These are phyloP conservation scores for Drymodes brunneopygia DNA, from an alignment of 2,113 vertebrate genomes.

Conservation along the genomic window DNA sequence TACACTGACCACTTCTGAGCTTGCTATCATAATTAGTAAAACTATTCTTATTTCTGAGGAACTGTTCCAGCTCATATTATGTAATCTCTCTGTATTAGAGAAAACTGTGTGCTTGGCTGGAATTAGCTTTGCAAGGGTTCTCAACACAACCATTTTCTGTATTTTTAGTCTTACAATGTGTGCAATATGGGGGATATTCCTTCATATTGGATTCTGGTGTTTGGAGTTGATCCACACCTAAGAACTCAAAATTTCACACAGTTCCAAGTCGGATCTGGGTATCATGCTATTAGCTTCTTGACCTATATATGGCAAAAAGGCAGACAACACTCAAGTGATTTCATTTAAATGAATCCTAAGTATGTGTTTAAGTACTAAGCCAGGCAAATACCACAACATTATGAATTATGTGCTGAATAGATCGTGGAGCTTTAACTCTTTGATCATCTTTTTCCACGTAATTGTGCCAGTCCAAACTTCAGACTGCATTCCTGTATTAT, in stretches of 20 bases:
- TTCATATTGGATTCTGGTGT: background rate
- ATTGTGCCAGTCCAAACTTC: conserved; percentile 21
- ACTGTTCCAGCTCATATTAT: background rate
- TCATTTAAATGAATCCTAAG: background rate
- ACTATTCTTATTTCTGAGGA: background rate
- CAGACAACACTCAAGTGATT: background rate
- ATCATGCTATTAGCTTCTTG: background rate
- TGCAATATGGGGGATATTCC: background rate
- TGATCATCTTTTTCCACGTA: background rate
- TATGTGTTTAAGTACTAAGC: conserved; percentile 7
- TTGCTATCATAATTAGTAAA: background rate
- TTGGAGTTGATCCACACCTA: background rate
- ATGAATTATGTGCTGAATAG: background rate
- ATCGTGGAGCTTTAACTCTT: background rate
- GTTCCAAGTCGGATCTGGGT: background rate
- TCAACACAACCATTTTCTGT: background rate
- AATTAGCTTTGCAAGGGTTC: background rate
- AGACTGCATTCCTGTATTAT: background rate
- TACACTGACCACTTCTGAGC: background rate
- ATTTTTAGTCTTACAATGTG: background rate
- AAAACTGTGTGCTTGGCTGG: background rate
- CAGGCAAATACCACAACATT: background rate
- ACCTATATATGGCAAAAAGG: background rate
- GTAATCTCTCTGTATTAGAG: background rate
- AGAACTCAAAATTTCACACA: background rate